Base-by-base conservation (phyloP, 1,140 invertebrate genomes). In the Daktulosphaira vitifoliae region DNA sequence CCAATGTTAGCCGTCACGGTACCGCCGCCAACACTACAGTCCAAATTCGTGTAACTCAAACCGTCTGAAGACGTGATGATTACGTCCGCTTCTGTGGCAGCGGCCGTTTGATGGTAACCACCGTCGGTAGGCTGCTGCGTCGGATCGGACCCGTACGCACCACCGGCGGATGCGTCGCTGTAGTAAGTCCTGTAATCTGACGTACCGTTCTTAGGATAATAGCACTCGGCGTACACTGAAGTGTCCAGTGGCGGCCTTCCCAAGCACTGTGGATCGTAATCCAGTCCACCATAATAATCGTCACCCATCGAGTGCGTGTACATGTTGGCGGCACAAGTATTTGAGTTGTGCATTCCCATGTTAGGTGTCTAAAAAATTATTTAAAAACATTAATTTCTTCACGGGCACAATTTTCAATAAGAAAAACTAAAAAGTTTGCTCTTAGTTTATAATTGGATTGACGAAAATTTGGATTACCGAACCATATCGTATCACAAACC, bases 11-110 rank as follows among this genome's bases (percentile, higher is more conserved):
- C 49, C 3, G 39, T 16, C 16, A 46, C 23, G 15, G 49, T n/a
- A 22, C 26, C 20, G 44, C 42, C 26, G 26, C 49, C 49, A 11
- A 42, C 54, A 3, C 73, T 72, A 69, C 89, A 90, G 76, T 94
- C 90, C 70, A 94, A 75, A 75, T 93, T 93, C 0, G 90, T 93
- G 73, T 94, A 94, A 72, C 89, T 90, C 44, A 92, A 76, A 0
- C 90, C 89, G 65, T 88, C 88, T 69, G 89, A 85, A 0, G 88
- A 86, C 69, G 84, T 89, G 51, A 91, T 90, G 18, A 90, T 89
- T 16, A 56, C 64, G 23, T 64, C 59, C 23, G 50, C 59, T 37
- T 66, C 52, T 42, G 20, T 67, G 66, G 2, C 16, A 3, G 29
- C 29, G 33, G 11, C 42, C 25, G 25, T 52, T 9, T 59, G 39